phyloP scores from a whole-genome alignment of 2,888 invertebrate genomes.

The Ormyrus pomaceus region DNA sequence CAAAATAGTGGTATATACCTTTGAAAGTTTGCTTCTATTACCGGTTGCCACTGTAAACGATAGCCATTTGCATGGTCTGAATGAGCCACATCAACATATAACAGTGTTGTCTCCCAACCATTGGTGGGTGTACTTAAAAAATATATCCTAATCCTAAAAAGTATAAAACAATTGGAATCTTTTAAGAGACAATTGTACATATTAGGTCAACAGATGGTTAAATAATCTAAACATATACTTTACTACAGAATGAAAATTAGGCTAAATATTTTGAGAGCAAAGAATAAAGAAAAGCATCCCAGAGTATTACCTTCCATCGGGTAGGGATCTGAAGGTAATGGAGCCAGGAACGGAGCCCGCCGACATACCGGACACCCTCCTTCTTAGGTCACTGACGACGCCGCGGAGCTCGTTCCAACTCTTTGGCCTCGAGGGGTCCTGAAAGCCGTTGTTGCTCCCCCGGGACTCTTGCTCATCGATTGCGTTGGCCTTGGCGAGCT shows the following conservation, averaged over 20 bases:
- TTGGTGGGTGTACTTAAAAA: constrained; percentile 92
- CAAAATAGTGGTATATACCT: constrained; percentile 62
- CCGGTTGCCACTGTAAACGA: constrained; percentile 87
- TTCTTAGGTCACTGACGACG: constrained; percentile 88
- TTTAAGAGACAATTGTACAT: neutral
- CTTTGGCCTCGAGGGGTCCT: constrained; percentile 59
- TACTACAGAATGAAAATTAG: neutral
- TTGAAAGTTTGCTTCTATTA: constrained; percentile 86
- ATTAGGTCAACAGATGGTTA: constrained; percentile 34
- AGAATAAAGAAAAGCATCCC: neutral
- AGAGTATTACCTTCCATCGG: constrained; percentile 79
- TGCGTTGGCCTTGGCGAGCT: neutral
- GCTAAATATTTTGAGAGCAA: neutral
- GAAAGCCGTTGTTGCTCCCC: neutral
- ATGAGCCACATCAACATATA: constrained; percentile 89
- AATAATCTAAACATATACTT: neutral
- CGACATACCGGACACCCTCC: constrained; percentile 86
- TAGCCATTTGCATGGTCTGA: constrained; percentile 78
- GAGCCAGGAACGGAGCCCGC: constrained; percentile 87
- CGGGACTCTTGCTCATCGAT: neutral
- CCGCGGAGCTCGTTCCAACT: constrained; percentile 89
- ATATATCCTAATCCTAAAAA: constrained; percentile 86
- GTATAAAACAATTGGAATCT: constrained; percentile 7
- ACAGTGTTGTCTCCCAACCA: constrained; percentile 92
- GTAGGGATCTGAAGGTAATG: constrained; percentile 86